Base-by-base conservation (phyloP, 2,888 invertebrate species). In the Scaptomyza caliginosa region DNA sequence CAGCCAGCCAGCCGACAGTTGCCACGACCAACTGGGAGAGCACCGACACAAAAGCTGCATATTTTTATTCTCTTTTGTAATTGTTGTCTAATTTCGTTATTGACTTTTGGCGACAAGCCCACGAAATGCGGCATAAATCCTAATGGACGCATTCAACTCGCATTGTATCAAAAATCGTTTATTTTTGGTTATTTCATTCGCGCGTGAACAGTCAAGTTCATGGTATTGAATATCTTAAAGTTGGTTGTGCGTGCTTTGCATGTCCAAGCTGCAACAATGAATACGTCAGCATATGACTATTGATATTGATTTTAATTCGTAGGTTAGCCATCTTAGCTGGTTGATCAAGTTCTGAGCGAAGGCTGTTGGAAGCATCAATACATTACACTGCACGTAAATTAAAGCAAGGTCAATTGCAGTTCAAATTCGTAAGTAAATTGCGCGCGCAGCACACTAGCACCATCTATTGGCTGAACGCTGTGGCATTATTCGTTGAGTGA, bases 141-240 rank as follows among this genome's bases (percentile, higher is more conserved):
- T 34, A 43, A 65, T 48, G 43, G 52, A 24, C 43, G 42, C 19
- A 46, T 39, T 58, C 3, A 58, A 4, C 19, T 10, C 23, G 17
- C 23, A 39, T 21, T 4, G 21, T 21, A 3, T 28, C 36, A 7
- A 40, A 8, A 60, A 67, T 65, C 74, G 46, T 71, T 54, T 5
- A 17, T 23, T 58, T 58, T 43, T 65, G 64, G 45, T 26, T 50
- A 64, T 55, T 57, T 49, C 49, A 39, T 51, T 32, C 24, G 46
- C 46, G 43, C 39, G 52, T 60, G 43, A 45, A 60, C 10, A 50
- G 36, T 70, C 79, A 78, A 78, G 76, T 82, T 77, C 75, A 80
- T 63, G 73, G 58, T 40, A 62, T 51, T 67, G 72, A 80, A 80
- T 60, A 60, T 59, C 13, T 62, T 34, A 38, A 60, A 17, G 7